These are phyloP conservation scores for Trichomalopsis sarcophagae DNA, from an alignment of 1,140 invertebrate species.

Conservation along the genomic window DNA sequence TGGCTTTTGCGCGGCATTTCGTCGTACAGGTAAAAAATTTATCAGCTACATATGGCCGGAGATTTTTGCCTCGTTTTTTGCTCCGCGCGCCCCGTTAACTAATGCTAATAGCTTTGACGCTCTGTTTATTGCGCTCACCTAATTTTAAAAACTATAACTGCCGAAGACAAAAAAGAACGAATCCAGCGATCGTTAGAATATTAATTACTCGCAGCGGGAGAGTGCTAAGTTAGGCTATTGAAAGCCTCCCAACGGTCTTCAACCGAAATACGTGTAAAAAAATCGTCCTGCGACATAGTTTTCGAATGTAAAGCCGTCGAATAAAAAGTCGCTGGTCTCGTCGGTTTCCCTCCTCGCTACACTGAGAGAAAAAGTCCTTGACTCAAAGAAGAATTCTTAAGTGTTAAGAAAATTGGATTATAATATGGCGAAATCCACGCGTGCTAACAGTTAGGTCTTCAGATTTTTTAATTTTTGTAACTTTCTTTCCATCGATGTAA, in stretches of 20 bases:
- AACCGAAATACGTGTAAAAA: neutral
- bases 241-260: too few relatives aligned
- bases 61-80: neutral
- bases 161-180: neutral
- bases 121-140: neutral
- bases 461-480: too few relatives aligned
- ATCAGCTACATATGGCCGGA: neutral
- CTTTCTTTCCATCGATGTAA: too few relatives aligned
- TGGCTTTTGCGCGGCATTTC: neutral
- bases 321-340: neutral
- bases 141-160: neutral
- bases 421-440: too few relatives aligned
- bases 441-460: too few relatives aligned
- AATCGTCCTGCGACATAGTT: neutral
- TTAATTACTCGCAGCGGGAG: neutral
- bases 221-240: neutral
- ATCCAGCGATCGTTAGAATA: neutral
- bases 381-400: too few relatives aligned
- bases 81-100: neutral
- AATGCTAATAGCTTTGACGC: neutral
- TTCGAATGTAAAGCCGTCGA: neutral
- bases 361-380: too few relatives aligned
- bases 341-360: too few relatives aligned
- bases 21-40: neutral
- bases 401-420: too few relatives aligned